phyloP scores from a whole-genome alignment of 2,888 invertebrate genomes.

The Tiphia femorata region DNA sequence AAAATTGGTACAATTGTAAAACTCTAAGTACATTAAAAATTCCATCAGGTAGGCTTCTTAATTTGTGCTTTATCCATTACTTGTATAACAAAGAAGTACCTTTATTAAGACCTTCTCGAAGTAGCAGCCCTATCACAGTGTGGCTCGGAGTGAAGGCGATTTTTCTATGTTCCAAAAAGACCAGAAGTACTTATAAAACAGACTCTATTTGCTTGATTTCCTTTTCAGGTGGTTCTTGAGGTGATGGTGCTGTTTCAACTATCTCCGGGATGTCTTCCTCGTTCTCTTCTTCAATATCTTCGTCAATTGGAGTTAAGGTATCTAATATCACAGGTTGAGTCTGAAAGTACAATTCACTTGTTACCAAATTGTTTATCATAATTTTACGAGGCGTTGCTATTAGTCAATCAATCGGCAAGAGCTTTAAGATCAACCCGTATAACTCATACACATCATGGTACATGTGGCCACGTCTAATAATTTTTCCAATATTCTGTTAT shows the following conservation, averaged over 20 bases:
- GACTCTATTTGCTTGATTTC: slow-evolving; percentile 82
- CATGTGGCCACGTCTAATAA: no score
- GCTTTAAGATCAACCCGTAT: no score
- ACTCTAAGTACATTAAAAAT: slow-evolving; percentile 47
- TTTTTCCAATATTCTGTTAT: no score
- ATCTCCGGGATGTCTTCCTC: slow-evolving; percentile 84
- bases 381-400: background rate
- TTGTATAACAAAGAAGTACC: slow-evolving; percentile 47
- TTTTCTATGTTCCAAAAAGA: slow-evolving; percentile 14
- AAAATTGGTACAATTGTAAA: slow-evolving; percentile 37
- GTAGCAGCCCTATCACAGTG: slow-evolving; percentile 61
- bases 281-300: slow-evolving; percentile 78
- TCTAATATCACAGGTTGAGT: slow-evolving; percentile 77
- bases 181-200: slow-evolving; percentile 73
- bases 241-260: slow-evolving; percentile 79
- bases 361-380: background rate
- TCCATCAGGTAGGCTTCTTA: slow-evolving; percentile 46
- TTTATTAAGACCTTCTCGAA: slow-evolving; percentile 41
- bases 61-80: slow-evolving; percentile 57
- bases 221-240: slow-evolving; percentile 65
- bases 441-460: no score
- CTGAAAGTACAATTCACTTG: slow-evolving; percentile 64
- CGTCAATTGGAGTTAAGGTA: slow-evolving; percentile 85
- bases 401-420: no score
- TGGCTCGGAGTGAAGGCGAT: slow-evolving; percentile 64